These are phyloP conservation scores for Bambusicola thoracicus DNA, from an alignment of 2,113 vertebrate species.

Conservation along the genomic window DNA sequence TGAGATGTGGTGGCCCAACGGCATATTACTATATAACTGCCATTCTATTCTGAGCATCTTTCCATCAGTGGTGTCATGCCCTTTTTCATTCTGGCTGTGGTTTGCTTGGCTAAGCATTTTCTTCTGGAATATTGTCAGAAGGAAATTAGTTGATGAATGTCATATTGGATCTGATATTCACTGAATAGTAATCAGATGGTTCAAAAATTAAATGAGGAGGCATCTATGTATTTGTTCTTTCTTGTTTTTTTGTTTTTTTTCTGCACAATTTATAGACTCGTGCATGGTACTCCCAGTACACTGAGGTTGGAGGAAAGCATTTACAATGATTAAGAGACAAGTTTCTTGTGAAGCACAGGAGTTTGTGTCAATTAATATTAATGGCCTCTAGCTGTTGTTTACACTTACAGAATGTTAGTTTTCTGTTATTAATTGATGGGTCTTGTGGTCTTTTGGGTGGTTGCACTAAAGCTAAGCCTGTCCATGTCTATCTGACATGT, in stretches of 20 bases:
- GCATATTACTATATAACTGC: neutral
- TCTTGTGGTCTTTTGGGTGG: neutral
- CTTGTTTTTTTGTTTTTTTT: neutral
- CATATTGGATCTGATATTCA: neutral
- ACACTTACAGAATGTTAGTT: conserved; percentile 6
- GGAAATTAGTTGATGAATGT: conserved; percentile 24
- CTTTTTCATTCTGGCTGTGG: neutral
- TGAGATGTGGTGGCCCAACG: neutral
- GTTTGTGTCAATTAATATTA: conserved; percentile 21
- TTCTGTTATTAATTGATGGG: conserved; percentile 35
- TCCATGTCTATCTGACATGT: neutral
- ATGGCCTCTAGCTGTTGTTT: conserved; percentile 10
- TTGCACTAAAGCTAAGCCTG: neutral
- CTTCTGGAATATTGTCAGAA: conserved; percentile 11
- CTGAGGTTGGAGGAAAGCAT: neutral
- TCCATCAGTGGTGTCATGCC: neutral
- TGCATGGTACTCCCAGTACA: neutral
- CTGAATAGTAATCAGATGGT: neutral
- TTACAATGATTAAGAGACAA: neutral
- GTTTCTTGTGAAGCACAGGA: neutral
- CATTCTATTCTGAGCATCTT: neutral
- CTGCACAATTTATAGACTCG: neutral
- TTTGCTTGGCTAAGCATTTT: neutral
- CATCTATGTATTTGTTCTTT: neutral
- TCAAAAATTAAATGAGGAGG: neutral